Evolutionary conservation across 2,888 invertebrate species (phyloP), one percentile per base, ranked within the genome.

Genomic region (Caenorhabditis virilis): DNA sequence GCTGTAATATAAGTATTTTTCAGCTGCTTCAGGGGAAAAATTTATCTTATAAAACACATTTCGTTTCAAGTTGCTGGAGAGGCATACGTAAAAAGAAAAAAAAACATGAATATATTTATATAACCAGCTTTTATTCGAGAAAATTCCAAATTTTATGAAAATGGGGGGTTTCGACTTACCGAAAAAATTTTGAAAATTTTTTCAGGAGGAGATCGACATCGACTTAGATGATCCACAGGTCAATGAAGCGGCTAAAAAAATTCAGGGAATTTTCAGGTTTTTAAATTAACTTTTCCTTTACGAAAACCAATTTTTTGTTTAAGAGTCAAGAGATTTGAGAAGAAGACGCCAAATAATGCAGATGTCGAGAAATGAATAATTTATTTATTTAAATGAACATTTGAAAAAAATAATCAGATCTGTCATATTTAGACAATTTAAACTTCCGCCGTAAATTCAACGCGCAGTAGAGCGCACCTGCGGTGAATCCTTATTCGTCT

Each of bases 201-300:
- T 64, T 47, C 41, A 53, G 55, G 55, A 70, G 47, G 69, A 62
- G 41, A 66, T 76, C 53, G 76, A 76, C 61, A 74, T 76, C 62
- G 69, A 76, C 46, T 48, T 76, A 22, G 68, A 61, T 18, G 76
- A 76, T 56, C 76, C 76, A 22, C 65, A 74, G 42, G 76, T 76
- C 11, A 49, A 58, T 20, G 72, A 69, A 25, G 76, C 73, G 2
- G 76, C 76, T 16, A 74, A 74, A 54, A 76, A 76, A 60, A 76
- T 76, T 43, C 76, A 76, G 39, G 58, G 56, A 23, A 71, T 72
- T 18, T 76, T 74, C 51, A 59, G 74, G 70, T 65, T n/a, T n/a
- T n/a, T n/a, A n/a, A n/a, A n/a, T n/a, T n/a, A n/a, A n/a, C n/a
- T n/a, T n/a, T n/a, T n/a, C n/a, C n/a, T n/a, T n/a, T n/a, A n/a